Evolutionary conservation across 2,113 vertebrate genomes (phyloP).

Genomic region (Muntiacus reevesi): DNA sequence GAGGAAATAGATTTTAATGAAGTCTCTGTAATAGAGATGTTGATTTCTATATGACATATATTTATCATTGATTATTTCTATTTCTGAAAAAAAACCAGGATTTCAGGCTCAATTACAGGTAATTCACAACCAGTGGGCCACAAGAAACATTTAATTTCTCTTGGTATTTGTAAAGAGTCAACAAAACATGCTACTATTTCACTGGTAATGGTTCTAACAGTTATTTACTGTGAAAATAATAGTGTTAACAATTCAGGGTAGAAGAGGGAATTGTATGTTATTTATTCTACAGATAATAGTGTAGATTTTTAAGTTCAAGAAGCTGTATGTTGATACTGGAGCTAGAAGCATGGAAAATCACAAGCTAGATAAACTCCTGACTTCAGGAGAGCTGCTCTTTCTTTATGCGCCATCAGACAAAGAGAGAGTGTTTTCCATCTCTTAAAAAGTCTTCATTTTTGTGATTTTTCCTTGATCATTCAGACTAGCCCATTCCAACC

Average conservation of each 20-base stretch:
- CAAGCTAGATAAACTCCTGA: not conserved
- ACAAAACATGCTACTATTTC: constrained; percentile 26
- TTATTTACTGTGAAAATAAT: constrained; percentile 65
- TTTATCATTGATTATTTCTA: constrained; percentile 36
- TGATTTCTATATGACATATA: not conserved
- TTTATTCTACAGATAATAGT: constrained; percentile 16
- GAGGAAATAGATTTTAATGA: constrained; percentile 33
- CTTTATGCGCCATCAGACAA: not conserved
- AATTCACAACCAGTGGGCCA: not conserved
- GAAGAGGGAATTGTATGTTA: constrained; percentile 37
- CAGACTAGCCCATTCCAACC: not conserved
- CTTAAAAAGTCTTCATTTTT: not conserved
- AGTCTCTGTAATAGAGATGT: not conserved
- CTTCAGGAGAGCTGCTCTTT: not conserved
- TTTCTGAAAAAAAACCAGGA: constrained; percentile 21
- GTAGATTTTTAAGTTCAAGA: constrained; percentile 40
- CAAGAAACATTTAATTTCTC: constrained; percentile 20
- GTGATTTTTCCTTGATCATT: not conserved
- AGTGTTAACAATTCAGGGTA: constrained; percentile 7
- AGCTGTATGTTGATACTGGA: not conserved
- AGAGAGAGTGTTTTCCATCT: not conserved
- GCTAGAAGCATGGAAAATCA: not conserved
- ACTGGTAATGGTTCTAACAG: not conserved
- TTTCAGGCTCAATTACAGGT: not conserved
- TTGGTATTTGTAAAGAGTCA: constrained; percentile 50